Percentiles rank a stretch among this genome's conserved stretches.
phyloP scores from a whole-genome alignment of 2,113 vertebrate genomes.

The Channa argus region DNA sequence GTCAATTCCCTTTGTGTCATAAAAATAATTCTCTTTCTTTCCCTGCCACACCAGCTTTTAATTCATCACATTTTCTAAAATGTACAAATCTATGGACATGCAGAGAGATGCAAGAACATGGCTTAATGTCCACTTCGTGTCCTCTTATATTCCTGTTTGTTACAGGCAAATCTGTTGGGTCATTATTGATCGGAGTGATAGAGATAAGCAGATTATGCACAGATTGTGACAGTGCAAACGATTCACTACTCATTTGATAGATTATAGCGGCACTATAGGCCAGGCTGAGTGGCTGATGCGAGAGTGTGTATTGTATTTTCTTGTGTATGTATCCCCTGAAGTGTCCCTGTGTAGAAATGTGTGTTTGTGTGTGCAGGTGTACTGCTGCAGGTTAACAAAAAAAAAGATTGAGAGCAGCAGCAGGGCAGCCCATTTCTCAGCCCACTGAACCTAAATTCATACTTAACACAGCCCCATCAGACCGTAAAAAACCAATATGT shows the following conservation, averaged over 20 bases:
- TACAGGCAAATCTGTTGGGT: constrained; percentile 23
- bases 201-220: constrained; percentile 35
- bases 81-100: too few species aligned
- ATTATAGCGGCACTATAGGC: constrained; percentile 17
- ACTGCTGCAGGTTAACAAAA: constrained; percentile 36
- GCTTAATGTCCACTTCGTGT: constrained; percentile 22
- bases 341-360: constrained; percentile 9
- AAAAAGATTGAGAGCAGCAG: constrained; percentile 45
- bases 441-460: constrained; percentile 44
- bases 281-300: constrained; percentile 9
- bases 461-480: neutral
- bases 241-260: constrained; percentile 31
- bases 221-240: constrained; percentile 26
- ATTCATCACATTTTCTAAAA: too few species aligned
- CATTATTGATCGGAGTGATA: constrained; percentile 44
- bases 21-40: too few species aligned
- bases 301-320: constrained; percentile 6
- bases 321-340: neutral
- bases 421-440: constrained; percentile 55
- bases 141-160: constrained; percentile 16
- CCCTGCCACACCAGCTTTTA: too few species aligned
- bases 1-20: too few species aligned
- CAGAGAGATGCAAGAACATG: neutral
- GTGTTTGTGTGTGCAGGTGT: constrained; percentile 11
- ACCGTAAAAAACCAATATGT: neutral